Evolutionary conservation across 2,797 vertebrate species (phyloP).

Genomic region (Heteromormyrus szaboi): DNA sequence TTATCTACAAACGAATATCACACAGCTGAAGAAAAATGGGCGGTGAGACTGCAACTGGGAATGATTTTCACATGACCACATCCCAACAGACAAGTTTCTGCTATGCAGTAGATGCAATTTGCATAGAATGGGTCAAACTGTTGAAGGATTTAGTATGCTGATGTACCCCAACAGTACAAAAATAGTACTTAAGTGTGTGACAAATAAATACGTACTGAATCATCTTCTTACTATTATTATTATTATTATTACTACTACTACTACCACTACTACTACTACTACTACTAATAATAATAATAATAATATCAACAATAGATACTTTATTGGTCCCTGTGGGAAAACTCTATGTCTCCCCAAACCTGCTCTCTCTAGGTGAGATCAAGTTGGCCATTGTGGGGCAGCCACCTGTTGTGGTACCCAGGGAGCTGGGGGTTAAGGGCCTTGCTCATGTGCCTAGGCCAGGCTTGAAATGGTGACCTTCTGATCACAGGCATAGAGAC

Average conservation of each 20-base stretch:
- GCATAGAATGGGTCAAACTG: not conserved
- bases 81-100: not conserved
- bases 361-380: not conserved
- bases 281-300: not conserved
- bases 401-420: not conserved
- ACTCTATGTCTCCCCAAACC: not conserved
- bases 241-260: not conserved
- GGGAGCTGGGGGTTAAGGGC: not conserved
- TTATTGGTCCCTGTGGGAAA: not conserved
- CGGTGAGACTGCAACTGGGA: constrained; percentile 1
- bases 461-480: not conserved
- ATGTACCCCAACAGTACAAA: not conserved
- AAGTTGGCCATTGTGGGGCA: not conserved
- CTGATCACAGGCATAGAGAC: not conserved
- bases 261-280: no score
- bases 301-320: not conserved
- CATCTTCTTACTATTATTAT: not conserved
- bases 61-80: constrained; percentile 10
- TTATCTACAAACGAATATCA: not conserved
- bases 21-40: not conserved
- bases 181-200: not conserved
- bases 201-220: not conserved
- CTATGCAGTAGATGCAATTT: not conserved
- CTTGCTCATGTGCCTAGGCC: not conserved
- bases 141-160: not conserved